Percentiles rank a stretch among this genome's conserved stretches.
Conservation (phyloP, 2,113 vertebrate genomes). For the Fukomys damarensis region DNA sequence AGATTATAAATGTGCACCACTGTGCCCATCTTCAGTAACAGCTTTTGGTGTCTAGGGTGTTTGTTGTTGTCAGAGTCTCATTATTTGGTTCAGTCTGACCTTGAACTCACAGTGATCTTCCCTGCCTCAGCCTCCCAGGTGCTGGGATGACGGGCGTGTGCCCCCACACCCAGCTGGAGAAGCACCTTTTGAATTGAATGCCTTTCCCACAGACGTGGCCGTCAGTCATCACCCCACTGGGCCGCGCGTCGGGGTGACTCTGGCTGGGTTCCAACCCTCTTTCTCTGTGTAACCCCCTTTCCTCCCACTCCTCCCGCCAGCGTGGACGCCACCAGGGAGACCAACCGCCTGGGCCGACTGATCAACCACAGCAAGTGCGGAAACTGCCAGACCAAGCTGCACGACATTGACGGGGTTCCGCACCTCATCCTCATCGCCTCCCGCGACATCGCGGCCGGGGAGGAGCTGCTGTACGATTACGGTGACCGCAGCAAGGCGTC, state of each 20-base stretch:
- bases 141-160: neutral
- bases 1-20: neutral
- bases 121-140: neutral
- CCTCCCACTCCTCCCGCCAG: constrained; percentile 80
- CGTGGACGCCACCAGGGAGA: constrained; percentile 96
- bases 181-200: neutral
- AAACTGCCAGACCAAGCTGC: constrained; percentile 96
- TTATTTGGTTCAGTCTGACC: neutral
- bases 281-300: neutral
- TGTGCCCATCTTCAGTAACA: neutral
- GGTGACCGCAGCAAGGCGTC: constrained; percentile 96
- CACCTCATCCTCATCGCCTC: constrained; percentile 96
- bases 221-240: neutral
- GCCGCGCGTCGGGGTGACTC: fast-evolving
- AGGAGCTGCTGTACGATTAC: constrained; percentile 97
- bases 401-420: constrained; percentile 92
- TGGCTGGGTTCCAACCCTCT: neutral
- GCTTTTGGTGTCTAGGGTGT: neutral
- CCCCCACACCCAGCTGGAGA: neutral
- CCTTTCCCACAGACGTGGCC: neutral
- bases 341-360: constrained; percentile 91
- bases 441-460: constrained; percentile 91
- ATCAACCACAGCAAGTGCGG: constrained; percentile 98
- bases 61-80: neutral
- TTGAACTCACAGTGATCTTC: neutral